Percentiles rank a stretch among this genome's conserved stretches.
These are phyloP conservation scores for Malurus elegans DNA, from an alignment of 2,113 vertebrate genomes.

Conservation along the genomic window DNA sequence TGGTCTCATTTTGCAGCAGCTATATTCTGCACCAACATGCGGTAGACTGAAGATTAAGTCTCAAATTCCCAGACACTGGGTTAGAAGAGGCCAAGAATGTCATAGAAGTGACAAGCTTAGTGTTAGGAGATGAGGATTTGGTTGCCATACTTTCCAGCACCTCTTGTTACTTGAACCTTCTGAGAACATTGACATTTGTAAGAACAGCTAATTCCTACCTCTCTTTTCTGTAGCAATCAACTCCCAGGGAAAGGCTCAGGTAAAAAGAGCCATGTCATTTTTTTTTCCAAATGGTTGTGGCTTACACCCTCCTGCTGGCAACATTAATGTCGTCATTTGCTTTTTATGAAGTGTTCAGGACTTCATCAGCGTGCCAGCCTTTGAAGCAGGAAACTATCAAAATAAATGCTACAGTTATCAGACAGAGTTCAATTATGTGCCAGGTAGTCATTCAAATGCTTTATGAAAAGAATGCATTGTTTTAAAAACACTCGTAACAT, in stretches of 20 bases:
- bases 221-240: neutral
- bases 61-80: constrained; percentile 73
- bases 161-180: constrained; percentile 38
- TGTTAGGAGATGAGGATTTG: constrained; percentile 29
- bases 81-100: constrained; percentile 64
- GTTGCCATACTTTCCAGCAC: constrained; percentile 51
- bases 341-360: constrained; percentile 8
- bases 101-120: constrained; percentile 46
- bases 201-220: constrained; percentile 2
- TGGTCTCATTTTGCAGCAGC: constrained; percentile 53
- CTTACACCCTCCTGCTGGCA: neutral
- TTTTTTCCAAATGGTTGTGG: neutral
- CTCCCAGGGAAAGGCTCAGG: neutral
- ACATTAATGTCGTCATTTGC: neutral
- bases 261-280: neutral
- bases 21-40: constrained; percentile 62
- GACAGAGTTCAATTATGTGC: neutral
- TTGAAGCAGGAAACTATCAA: neutral
- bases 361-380: neutral
- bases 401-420: constrained; percentile 12
- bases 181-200: constrained; percentile 3
- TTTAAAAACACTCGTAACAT: neutral
- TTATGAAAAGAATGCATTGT: neutral
- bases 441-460: neutral
- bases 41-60: constrained; percentile 62